phyloP scores from a whole-genome alignment of 2,113 vertebrate genomes.

The Phyllostomus hastatus region DNA sequence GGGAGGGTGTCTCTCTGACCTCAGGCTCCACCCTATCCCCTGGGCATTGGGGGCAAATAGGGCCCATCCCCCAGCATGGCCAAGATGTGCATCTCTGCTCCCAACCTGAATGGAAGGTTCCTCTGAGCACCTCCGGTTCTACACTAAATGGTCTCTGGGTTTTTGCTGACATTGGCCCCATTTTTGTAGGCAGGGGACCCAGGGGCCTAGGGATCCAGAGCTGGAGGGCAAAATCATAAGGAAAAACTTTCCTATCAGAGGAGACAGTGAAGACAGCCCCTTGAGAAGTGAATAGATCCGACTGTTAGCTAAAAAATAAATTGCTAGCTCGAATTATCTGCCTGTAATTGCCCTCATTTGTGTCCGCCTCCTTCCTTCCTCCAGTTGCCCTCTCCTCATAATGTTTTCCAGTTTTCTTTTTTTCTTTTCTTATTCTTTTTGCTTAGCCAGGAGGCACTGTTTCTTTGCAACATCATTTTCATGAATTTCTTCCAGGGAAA shows the following conservation, averaged over 20 bases:
- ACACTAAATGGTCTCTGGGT: neutral
- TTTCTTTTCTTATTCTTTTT: neutral
- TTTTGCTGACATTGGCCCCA: neutral
- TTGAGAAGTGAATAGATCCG: neutral
- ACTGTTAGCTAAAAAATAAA: neutral
- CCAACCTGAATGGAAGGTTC: accelerated
- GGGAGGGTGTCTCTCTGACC: neutral
- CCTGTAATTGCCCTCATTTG: neutral
- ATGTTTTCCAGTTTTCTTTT: neutral
- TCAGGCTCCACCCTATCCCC: neutral
- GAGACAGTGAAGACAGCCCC: neutral
- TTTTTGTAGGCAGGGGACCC: neutral
- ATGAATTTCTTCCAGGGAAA: neutral
- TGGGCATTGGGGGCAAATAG: neutral
- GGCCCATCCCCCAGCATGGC: too few relatives aligned
- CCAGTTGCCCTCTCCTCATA: accelerated
- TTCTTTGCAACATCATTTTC: slow-evolving; percentile 38
- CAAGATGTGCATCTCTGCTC: neutral
- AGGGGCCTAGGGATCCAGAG: too few relatives aligned
- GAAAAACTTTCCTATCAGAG: neutral
- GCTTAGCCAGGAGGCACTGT: slow-evolving; percentile 16
- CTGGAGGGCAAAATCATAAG: neutral
- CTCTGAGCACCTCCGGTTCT: neutral
- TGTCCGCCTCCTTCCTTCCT: neutral
- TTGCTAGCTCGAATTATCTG: neutral